Percentiles rank a stretch among this genome's conserved stretches.
phyloP scores from a whole-genome alignment of 1,140 invertebrate species.

The Copidosoma floridanum region DNA sequence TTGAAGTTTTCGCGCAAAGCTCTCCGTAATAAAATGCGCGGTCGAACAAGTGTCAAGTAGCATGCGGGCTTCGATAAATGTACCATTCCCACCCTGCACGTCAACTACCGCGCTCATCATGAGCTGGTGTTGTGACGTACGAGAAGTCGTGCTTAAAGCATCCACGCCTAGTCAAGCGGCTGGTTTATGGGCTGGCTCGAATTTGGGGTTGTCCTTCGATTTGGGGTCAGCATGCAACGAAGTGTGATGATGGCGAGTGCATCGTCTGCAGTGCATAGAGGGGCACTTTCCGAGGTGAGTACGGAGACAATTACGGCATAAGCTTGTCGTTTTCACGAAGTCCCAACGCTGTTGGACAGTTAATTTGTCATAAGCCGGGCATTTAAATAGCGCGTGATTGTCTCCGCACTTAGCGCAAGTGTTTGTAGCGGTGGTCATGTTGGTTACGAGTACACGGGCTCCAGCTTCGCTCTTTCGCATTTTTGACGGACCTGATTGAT shows the following conservation, averaged over 20 bases:
- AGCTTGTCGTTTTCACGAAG: background rate
- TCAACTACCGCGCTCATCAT: too few species aligned
- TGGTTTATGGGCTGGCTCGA: too few species aligned
- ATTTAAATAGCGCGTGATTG: background rate
- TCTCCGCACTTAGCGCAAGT: background rate
- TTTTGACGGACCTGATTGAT: too few species aligned
- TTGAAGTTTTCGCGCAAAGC: too few species aligned
- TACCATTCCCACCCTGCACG: too few species aligned
- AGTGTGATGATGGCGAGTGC: background rate
- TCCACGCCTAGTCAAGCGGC: too few species aligned
- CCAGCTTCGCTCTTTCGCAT: slow-evolving; percentile 8
- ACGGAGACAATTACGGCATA: background rate
- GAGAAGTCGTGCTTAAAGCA: too few species aligned
- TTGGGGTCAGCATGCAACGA: background rate
- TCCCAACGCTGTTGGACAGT: background rate
- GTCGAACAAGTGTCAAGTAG: too few species aligned
- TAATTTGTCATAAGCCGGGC: background rate
- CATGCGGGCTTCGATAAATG: too few species aligned
- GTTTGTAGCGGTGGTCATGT: background rate
- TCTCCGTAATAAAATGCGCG: too few species aligned
- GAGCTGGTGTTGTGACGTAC: too few species aligned
- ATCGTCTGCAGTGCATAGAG: background rate
- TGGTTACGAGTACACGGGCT: slow-evolving; percentile 9
- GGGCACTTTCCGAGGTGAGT: background rate
- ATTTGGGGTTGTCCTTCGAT: too few species aligned